Evolutionary conservation across 2,888 invertebrate genomes (phyloP), one percentile per base, ranked within the genome.

Genomic region (Argyresthia goedartella): DNA sequence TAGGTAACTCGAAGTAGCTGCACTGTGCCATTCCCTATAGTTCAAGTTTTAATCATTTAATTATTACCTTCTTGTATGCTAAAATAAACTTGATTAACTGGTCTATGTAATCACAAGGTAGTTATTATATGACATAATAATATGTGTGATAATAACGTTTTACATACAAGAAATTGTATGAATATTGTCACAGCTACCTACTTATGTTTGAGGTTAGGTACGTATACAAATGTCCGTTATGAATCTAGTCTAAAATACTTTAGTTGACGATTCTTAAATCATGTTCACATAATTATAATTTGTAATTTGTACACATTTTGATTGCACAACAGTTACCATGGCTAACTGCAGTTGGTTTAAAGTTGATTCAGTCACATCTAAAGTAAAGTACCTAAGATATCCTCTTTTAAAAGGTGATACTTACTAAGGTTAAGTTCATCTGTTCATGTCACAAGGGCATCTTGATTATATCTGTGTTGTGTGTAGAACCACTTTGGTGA

Each of bases 261-360:
- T 34, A 33, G 34, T 47, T 13, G 47, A 47, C 34, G 47, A 34
- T 34, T 25, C 6, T 4, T 4, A 25, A 25, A 2, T 25, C 25
- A 11, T 47, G 34, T 47, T 47, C 8, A 36, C 48, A 13, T 1
- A 36, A 67, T 64, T 68, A 48, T 48, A 62, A 64, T 71, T 77
- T 77, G 73, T 75, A 71, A 65, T 67, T 66, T 79, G 73, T 76
- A 80, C 73, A 76, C 68, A 69, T 76, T 75, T 60, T 76, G 73
- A 76, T 73, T 78, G 77, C 81, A 79, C 78, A 78, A 79, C 77
- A 67, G 35, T 36, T 52, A 53, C 50, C 67, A 65, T 67, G n/a
- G n/a, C n/a, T n/a, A 63, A 69, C 65, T 63, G 76, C 77, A 79
- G 77, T 75, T 69, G 73, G 65, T 74, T 76, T 74, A 65, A 67